These are phyloP conservation scores for Coccyzus lansbergi DNA, from an alignment of 2,797 vertebrate species.

Conservation along the genomic window DNA sequence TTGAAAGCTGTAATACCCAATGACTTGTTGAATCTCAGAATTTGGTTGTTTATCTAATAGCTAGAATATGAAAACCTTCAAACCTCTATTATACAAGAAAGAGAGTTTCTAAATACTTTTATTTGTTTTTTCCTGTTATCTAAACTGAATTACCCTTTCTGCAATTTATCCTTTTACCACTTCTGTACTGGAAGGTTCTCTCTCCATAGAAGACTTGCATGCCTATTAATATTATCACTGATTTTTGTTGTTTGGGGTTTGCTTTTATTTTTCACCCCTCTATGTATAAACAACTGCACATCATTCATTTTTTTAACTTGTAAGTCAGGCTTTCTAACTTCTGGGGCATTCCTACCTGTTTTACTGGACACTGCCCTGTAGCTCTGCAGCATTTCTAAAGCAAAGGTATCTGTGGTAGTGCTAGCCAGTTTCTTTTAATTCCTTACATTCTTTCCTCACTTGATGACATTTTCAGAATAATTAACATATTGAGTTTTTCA, in stretches of 20 bases:
- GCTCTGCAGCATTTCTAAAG: not conserved
- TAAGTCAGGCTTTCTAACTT: not conserved
- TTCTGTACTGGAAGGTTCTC: not conserved
- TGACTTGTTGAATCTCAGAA: not conserved
- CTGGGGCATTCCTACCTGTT: not conserved
- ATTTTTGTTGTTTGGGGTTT: not conserved
- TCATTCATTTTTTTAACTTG: not conserved
- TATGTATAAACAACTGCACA: not conserved
- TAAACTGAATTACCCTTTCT: not conserved
- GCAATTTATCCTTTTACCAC: not conserved
- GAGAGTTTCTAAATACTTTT: not conserved
- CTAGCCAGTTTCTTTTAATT: not conserved
- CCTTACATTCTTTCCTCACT: not conserved
- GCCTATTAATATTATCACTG: not conserved
- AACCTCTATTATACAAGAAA: not conserved
- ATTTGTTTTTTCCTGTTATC: not conserved
- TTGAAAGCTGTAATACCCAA: not conserved
- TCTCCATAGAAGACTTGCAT: not conserved
- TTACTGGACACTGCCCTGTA: accelerated
- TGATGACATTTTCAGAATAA: not conserved
- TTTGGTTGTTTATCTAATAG: not conserved
- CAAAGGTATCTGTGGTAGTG: not conserved
- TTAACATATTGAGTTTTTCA: not conserved
- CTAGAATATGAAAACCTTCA: not conserved
- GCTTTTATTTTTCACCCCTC: accelerated